Evolutionary conservation across 2,888 invertebrate species (phyloP), one percentile per base, ranked within the genome.

Genomic region (Stratiomys singularior): DNA sequence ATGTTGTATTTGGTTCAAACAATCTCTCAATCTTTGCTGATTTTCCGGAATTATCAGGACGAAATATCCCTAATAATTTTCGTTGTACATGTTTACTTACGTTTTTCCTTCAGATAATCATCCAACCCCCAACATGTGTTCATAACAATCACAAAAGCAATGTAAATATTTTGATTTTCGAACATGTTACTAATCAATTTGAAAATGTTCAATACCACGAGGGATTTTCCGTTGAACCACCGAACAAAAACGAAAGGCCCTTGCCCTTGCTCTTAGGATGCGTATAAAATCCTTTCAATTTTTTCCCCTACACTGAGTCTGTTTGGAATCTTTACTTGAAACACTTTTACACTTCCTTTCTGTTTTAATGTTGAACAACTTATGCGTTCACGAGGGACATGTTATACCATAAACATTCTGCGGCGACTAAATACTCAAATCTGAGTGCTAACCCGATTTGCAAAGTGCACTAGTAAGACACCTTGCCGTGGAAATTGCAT

Each of bases 71-170:
- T n/a, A n/a, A n/a, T n/a, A n/a, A n/a, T n/a, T n/a, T n/a, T 15
- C 7, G 15, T 18, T 52, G 7, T 52, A 13, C 7, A 15, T n/a
- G 5, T 69, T 58, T 23, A 76, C 76, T 76, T 76, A 76, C 76
- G 64, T 76, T 76, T 76, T 1, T 44, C 23, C 63, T 2, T 9
- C 3, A 76, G n/a, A 64, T 63, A 76, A 64, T 76, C 76, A 76
- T 76, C 46, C 18, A 13, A 13, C 15, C 72, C 72, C 28, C 56
- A 72, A 21, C 30, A 28, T n/a, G 28, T 52, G 18, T 72, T 72
- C 18, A 47, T 25, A 5, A 69, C 13, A 46, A 72, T 15, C 18
- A 30, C 18, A 72, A 27, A 4, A 18, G 28, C 47, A n/a, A 69
- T 44, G 9, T 25, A 69, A 23, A 69, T 47, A 69, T 27, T 64